These are phyloP conservation scores for Agriopis aurantiaria DNA, from an alignment of 2,888 invertebrate genomes.

Conservation along the genomic window DNA sequence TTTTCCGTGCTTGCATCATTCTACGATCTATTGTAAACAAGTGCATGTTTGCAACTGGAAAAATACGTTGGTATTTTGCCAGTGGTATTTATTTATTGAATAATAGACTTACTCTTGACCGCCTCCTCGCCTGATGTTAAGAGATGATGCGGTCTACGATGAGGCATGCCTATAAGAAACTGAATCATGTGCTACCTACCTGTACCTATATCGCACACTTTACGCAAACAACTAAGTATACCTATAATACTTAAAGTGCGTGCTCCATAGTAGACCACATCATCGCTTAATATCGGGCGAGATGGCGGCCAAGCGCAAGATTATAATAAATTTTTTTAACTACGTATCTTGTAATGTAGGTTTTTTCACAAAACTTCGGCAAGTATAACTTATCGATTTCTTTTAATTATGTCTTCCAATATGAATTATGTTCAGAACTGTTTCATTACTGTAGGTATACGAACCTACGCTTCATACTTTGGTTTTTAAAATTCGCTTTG, in stretches of 20 bases:
- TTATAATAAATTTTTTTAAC: too few species aligned
- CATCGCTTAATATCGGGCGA: too few species aligned
- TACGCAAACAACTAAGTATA: not conserved
- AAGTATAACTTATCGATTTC: constrained; percentile 25
- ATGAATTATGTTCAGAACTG: constrained; percentile 39
- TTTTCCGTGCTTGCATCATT: constrained; percentile 30
- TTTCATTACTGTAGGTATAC: constrained; percentile 19
- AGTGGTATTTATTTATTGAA: too few species aligned
- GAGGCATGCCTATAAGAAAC: too few species aligned
- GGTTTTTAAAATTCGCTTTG: not conserved
- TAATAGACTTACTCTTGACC: too few species aligned
- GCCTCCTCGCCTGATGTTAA: too few species aligned
- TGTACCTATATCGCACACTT: constrained; percentile 22
- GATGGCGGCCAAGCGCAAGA: too few species aligned
- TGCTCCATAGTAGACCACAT: too few species aligned
- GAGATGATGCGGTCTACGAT: too few species aligned
- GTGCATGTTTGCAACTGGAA: constrained; percentile 20
- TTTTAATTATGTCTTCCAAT: constrained; percentile 31
- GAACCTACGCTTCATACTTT: constrained; percentile 9
- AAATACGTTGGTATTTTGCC: constrained; percentile 2
- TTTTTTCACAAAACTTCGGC: constrained; percentile 29
- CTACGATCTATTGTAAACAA: constrained; percentile 32
- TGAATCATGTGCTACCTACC: not conserved
- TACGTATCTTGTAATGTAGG: not conserved
- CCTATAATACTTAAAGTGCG: not conserved